Conservation (phyloP, 2,113 vertebrate species). For the Xiphias gladius region DNA sequence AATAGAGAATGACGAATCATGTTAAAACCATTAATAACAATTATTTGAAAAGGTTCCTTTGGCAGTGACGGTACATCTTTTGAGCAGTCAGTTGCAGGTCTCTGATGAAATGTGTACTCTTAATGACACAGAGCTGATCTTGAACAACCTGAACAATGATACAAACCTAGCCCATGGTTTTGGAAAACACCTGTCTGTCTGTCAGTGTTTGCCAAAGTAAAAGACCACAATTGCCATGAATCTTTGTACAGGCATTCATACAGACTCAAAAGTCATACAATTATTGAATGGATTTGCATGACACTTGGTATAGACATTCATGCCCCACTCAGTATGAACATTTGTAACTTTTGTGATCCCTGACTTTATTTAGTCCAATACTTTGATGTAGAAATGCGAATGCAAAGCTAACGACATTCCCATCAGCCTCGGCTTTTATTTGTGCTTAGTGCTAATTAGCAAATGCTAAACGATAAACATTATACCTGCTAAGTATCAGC, state of each 20-base stretch:
- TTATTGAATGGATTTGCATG: not conserved
- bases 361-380: too few relatives aligned
- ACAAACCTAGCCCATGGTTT: not conserved
- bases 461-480: not conserved
- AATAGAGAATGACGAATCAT: not conserved
- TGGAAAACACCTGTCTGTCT: too few relatives aligned
- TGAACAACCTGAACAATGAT: not conserved
- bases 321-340: not conserved
- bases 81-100: not conserved
- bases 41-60: not conserved
- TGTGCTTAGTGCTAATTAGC: constrained; percentile 1
- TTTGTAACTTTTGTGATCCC: not conserved
- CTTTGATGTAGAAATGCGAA: not conserved
- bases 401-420: not conserved
- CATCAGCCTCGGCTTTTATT: not conserved
- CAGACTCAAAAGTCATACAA: not conserved
- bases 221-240: too few relatives aligned
- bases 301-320: not conserved
- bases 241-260: not conserved
- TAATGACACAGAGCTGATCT: not conserved
- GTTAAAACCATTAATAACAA: not conserved
- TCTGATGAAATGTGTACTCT: not conserved
- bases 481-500: not conserved
- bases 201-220: too few relatives aligned
- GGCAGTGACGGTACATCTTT: not conserved